A percentile compares a stretch with the other conserved stretches of the same genome.
Conservation (phyloP, 2,888 invertebrate genomes). For the Leucoma salicis region DNA sequence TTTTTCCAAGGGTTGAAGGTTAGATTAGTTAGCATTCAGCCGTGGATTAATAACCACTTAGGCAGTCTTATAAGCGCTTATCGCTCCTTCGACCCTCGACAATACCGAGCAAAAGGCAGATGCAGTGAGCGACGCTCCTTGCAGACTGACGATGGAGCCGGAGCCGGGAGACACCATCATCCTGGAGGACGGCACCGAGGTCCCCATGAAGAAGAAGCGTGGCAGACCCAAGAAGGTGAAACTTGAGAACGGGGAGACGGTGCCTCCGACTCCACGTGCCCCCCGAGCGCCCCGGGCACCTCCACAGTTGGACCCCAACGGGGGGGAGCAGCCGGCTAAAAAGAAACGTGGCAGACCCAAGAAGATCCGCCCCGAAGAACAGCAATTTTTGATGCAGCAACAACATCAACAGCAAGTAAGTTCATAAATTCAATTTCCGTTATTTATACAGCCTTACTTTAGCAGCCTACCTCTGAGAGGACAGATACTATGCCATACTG, state of each 20-base stretch:
- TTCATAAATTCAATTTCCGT: too few relatives aligned
- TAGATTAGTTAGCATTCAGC: too few relatives aligned
- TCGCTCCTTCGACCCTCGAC: conserved; percentile 13
- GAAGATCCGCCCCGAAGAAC: conserved; percentile 88
- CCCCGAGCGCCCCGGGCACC: conserved; percentile 60
- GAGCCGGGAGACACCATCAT: conserved; percentile 79
- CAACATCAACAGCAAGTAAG: conserved; percentile 68
- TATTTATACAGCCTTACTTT: too few relatives aligned
- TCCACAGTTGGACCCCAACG: conserved; percentile 46
- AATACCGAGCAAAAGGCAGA: conserved; percentile 15
- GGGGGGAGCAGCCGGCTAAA: conserved; percentile 84
- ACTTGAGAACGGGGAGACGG: conserved; percentile 85
- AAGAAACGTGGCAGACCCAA: conserved; percentile 95
- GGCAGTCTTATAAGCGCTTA: conserved; percentile 6
- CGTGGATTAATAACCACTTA: too few relatives aligned
- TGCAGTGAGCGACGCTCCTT: conserved; percentile 38
- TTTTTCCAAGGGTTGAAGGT: too few relatives aligned
- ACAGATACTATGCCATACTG: too few relatives aligned
- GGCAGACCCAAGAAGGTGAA: conserved; percentile 94
- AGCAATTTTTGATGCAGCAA: conserved; percentile 76
- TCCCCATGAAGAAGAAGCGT: conserved; percentile 93
- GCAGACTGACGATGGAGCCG: conserved; percentile 78
- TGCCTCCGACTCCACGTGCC: conserved; percentile 79
- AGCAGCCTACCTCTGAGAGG: too few relatives aligned
- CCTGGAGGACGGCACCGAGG: conserved; percentile 84